Evolutionary conservation across 2,113 vertebrate genomes (phyloP).

Genomic region (Aegotheles bennettii): DNA sequence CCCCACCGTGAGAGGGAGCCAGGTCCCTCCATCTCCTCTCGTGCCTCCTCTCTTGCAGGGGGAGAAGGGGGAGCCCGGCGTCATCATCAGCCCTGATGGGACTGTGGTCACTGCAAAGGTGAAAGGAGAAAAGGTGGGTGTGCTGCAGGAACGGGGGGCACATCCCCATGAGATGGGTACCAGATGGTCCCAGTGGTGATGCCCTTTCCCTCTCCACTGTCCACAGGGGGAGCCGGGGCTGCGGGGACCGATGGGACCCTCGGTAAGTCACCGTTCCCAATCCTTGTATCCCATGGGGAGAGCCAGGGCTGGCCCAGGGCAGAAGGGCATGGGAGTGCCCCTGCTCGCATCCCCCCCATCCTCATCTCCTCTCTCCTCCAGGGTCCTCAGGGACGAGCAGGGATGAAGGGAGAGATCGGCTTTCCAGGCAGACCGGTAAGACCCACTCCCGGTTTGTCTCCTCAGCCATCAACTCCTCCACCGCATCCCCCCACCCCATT

Average conservation of each 20-base stretch:
- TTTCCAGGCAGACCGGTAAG: slow-evolving; percentile 92
- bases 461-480: accelerated
- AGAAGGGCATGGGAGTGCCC: background rate
- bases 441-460: background rate
- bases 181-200: background rate
- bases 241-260: slow-evolving; percentile 24
- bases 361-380: slow-evolving; percentile 4
- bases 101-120: background rate
- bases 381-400: slow-evolving; percentile 79
- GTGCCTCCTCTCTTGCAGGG: slow-evolving; percentile 49
- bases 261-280: background rate
- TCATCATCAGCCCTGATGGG: slow-evolving; percentile 60
- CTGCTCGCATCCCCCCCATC: background rate
- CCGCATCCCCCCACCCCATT: accelerated
- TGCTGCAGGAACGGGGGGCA: accelerated
- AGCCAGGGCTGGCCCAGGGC: background rate
- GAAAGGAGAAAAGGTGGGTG: slow-evolving; percentile 75
- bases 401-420: slow-evolving; percentile 92
- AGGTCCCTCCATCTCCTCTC: background rate
- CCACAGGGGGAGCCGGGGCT: slow-evolving; percentile 43
- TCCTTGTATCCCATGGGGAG: accelerated
- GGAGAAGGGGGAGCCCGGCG: slow-evolving; percentile 76
- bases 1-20: background rate
- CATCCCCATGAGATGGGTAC: accelerated
- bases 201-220: background rate